A percentile compares a stretch with the other conserved stretches of the same genome.
phyloP scores from a whole-genome alignment of 2,113 vertebrate species.

The Calyptomena viridis region DNA sequence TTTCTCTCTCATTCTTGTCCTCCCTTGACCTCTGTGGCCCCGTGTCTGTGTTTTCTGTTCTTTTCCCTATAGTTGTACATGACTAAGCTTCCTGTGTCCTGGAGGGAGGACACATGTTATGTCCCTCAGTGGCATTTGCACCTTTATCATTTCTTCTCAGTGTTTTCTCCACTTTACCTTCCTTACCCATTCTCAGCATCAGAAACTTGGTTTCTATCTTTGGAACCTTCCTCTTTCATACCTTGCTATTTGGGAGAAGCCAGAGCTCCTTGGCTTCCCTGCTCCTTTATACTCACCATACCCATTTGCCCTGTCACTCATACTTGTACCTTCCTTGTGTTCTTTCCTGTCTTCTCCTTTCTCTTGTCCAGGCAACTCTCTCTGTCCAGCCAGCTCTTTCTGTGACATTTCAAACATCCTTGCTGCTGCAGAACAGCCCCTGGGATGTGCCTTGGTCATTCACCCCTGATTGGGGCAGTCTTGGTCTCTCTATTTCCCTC shows the following conservation, averaged over 20 bases:
- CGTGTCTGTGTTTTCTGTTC: neutral
- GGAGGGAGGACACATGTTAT: neutral
- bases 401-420: neutral
- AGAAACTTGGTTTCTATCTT: neutral
- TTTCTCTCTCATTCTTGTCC: neutral
- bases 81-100: neutral
- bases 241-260: neutral
- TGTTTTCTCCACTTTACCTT: neutral
- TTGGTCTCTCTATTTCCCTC: constrained; percentile 12
- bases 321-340: neutral
- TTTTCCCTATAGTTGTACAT: neutral
- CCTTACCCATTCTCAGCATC: neutral
- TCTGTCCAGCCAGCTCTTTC: constrained; percentile 5
- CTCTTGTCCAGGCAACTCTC: neutral
- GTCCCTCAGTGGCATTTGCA: neutral
- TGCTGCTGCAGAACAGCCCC: neutral
- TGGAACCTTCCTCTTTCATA: neutral
- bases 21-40: neutral
- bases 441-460: constrained; percentile 6
- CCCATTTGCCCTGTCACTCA: neutral
- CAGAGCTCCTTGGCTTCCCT: neutral
- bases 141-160: neutral
- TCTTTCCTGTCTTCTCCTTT: constrained; percentile 22
- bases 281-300: neutral
- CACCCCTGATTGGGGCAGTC: neutral